Evolutionary conservation across 2,797 vertebrate genomes (phyloP).

Genomic region (Cossypha dichroa): DNA sequence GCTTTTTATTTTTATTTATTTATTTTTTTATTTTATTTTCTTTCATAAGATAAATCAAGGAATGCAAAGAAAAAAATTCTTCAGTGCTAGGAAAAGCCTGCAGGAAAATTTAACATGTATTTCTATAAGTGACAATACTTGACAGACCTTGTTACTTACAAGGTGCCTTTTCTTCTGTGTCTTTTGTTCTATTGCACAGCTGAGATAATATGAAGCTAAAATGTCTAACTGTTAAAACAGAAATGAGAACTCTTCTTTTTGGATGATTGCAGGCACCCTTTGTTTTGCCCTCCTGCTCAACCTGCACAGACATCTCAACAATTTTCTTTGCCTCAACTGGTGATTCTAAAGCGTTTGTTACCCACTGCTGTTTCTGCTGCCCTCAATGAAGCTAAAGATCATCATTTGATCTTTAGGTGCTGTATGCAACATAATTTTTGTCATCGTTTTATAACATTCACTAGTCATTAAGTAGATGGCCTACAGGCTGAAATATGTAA

Average conservation of each 20-base stretch:
- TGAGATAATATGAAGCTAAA: not conserved
- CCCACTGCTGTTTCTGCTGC: not conserved
- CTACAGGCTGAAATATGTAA: conserved; percentile 63
- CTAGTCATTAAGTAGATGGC: conserved; percentile 45
- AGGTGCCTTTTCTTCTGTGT: not conserved
- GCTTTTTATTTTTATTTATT: no score
- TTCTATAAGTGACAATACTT: not conserved
- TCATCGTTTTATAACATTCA: conserved; percentile 26
- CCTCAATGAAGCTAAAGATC: conserved; percentile 41
- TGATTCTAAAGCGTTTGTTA: not conserved
- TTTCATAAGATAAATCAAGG: not conserved
- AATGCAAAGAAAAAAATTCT: not conserved
- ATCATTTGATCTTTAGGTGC: conserved; percentile 52
- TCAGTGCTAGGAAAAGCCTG: not conserved
- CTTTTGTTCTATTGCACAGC: conserved; percentile 9
- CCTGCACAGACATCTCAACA: not conserved
- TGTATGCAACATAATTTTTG: conserved; percentile 18
- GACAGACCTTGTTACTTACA: conserved; percentile 17
- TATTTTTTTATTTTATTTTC: not conserved
- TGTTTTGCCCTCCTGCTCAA: conserved; percentile 21
- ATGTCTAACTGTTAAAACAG: not conserved
- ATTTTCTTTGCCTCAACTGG: not conserved
- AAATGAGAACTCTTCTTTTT: conserved; percentile 4
- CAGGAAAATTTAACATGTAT: not conserved
- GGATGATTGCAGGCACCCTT: not conserved